Base-by-base conservation (phyloP, 2,888 invertebrate genomes). In the Andrena bicolor region DNA sequence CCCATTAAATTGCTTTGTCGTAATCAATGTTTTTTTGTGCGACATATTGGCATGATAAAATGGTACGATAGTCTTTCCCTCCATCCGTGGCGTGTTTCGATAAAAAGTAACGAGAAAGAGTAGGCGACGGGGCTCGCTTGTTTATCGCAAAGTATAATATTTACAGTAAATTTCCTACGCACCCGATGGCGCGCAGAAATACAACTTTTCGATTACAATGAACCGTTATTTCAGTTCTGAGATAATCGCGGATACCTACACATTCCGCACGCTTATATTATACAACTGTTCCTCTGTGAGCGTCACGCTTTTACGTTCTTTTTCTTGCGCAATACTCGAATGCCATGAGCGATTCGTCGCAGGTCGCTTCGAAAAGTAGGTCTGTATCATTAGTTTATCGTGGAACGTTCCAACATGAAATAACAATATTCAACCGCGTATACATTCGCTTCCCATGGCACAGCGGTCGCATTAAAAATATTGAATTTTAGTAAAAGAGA, bases 361-460 rank as follows among this genome's bases (percentile, higher is more conserved):
- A 72, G 35, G 64, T 3, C 23, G 35, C 8, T 35, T 72, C 26
- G 63, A 76, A 73, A 86, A 86, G 81, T 84, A 86, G 75, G 64
- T 65, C 65, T 35, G 6, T 8, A 41, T 23, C 51, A 60, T 71
- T 66, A 81, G 35, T 61, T 70, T 65, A 66, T 16, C 23, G 56
- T 51, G 74, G 23, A 20, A 68, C 69, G 49, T 73, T 78, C 0
- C 23, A 49, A n/a, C 56, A 26, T 41, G 6, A 51, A 56, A 60
- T 64, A 60, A 60, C 56, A 48, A 20, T 5, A 56, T 48, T 58
- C 72, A 53, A 58, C 30, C 41, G 4, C 13, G 10, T 0, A 10
- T 48, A 23, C 56, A 49, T 64, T 65, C 48, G 69, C 41, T 51
- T 72, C 69, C 35, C 26, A 10, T n/a, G 20, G 51, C 51, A 51